Conservation (phyloP, 2,113 vertebrate species). For the Taurulus bubalis region DNA sequence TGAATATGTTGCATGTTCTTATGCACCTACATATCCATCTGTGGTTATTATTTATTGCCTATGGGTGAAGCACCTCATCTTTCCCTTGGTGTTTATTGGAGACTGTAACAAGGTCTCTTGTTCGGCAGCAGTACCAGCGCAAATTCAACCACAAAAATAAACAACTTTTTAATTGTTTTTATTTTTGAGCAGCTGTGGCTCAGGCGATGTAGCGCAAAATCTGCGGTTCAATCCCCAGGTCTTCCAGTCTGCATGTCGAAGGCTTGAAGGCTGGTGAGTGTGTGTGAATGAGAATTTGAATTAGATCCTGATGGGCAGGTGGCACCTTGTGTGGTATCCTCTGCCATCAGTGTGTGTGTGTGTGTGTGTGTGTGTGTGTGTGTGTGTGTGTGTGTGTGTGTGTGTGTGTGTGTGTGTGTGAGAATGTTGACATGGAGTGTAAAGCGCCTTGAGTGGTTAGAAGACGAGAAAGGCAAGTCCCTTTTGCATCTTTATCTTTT, state of each 20-base stretch:
- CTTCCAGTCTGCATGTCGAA: neutral
- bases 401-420: neutral
- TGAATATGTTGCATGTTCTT: neutral
- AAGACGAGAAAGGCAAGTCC: neutral
- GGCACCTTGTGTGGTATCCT: neutral
- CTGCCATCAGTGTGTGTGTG: neutral
- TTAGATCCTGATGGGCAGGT: neutral
- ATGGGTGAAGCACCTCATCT: slow-evolving; percentile 1
- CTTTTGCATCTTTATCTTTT: neutral
- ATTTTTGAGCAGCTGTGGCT: neutral
- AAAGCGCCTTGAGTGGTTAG: neutral
- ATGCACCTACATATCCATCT: slow-evolving; percentile 20
- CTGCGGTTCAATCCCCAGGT: neutral
- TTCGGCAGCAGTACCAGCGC: neutral
- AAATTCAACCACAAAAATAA: slow-evolving; percentile 6
- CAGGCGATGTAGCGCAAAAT: neutral
- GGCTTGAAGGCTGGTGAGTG: no score
- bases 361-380: no score
- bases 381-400: no score
- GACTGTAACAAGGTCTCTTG: neutral
- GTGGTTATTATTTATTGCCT: slow-evolving; percentile 33
- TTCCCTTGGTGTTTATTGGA: neutral
- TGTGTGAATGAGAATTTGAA: neutral
- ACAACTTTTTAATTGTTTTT: neutral
- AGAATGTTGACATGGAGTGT: neutral